Conservation (phyloP, 2,797 vertebrate genomes). For the Chanos chanos region DNA sequence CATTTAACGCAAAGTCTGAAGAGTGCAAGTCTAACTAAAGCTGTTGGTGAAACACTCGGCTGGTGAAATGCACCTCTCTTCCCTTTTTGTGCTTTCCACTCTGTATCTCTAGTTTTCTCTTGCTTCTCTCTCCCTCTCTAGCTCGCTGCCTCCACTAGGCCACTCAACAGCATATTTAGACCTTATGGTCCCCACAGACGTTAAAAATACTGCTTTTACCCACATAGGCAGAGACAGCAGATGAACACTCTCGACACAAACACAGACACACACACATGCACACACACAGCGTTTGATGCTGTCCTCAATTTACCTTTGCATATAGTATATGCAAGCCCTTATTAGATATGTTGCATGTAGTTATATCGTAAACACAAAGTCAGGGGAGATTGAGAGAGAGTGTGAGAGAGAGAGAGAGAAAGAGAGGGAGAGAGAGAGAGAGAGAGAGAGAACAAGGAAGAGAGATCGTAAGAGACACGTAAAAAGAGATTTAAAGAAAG, state of each 20-base stretch:
- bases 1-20: too few relatives aligned
- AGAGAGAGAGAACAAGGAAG: background rate
- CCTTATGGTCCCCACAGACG: slow-evolving; percentile 20
- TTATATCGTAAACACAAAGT: slow-evolving; percentile 14
- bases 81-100: background rate
- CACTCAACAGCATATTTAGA: slow-evolving; percentile 22
- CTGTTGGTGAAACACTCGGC: too few relatives aligned
- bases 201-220: slow-evolving; percentile 21
- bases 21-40: too few relatives aligned
- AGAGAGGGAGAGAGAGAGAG: background rate
- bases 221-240: too few relatives aligned
- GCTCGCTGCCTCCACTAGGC: background rate
- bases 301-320: background rate
- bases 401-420: background rate
- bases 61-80: too few relatives aligned
- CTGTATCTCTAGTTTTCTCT: slow-evolving; percentile 1
- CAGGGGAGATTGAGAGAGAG: background rate
- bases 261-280: slow-evolving; percentile 1
- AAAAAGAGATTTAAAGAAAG: too few relatives aligned
- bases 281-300: background rate
- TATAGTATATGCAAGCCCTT: background rate
- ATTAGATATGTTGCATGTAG: background rate
- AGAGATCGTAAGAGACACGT: background rate
- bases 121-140: background rate
- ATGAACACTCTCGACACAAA: slow-evolving; percentile 14